Conservation (phyloP, 37 sponge, comb jelly and placozoan genomes). For the Bolinopsis microptera region DNA sequence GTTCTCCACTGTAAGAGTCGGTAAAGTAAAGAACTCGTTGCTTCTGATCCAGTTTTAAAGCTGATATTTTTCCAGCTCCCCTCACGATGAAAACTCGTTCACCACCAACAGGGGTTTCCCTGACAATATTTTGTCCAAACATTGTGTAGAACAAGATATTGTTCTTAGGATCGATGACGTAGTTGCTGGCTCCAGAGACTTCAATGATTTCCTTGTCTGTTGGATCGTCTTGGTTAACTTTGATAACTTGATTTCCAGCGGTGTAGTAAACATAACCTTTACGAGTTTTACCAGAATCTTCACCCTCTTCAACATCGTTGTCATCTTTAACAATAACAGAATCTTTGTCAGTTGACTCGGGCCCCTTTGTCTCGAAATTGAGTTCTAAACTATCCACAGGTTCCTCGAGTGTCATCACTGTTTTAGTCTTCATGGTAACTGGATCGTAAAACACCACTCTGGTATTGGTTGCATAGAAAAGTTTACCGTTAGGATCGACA, state of each 20-base stretch:
- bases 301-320: not conserved
- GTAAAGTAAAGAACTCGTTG: not conserved
- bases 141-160: not conserved
- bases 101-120: not conserved
- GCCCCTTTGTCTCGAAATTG: not conserved
- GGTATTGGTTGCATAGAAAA: not conserved
- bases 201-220: not conserved
- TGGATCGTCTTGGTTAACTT: not conserved
- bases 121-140: not conserved
- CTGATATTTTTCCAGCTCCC: not conserved
- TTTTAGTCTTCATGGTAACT: not conserved
- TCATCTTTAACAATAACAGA: not conserved
- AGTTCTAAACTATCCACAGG: not conserved
- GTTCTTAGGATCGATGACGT: not conserved
- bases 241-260: not conserved
- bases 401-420: not conserved
- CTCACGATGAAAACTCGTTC: not conserved
- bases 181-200: not conserved
- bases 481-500: not conserved
- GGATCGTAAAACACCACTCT: not conserved
- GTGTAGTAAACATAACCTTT: not conserved
- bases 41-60: not conserved
- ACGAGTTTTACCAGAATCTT: not conserved
- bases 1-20: not conserved
- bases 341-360: not conserved